Base-by-base conservation (phyloP, 2,888 invertebrate species). In the Drosophila testacea region DNA sequence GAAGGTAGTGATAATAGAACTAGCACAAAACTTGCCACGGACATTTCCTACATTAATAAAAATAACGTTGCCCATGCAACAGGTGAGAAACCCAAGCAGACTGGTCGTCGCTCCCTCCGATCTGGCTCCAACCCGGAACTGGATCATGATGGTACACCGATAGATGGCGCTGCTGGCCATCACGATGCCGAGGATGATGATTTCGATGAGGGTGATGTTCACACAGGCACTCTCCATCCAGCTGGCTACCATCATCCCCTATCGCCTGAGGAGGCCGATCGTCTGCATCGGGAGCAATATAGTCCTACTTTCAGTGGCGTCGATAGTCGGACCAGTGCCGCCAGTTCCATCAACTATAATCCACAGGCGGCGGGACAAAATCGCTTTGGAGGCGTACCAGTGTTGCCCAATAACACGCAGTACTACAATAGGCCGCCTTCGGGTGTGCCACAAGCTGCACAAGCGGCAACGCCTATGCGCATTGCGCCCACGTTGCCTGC, bases 1-100 rank as follows among this genome's bases (percentile, higher is more conserved):
- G 93, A 94, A 91, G 95, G 94, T 90, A 94, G 94, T 66, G 94
- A 94, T 88, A 94, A 94, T 81, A 94, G 94, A 90, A 94, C 75
- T 80, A 84, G 94, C 91, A 94, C 94, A 56, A 94, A 94, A 88
- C 93, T 94, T 47, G 94, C 95, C 73, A 94, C 93, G 92, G 95
- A 95, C 89, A 94, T 95, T 91, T 93, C 94, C 92, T 95, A 94
- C 90, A 91, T 95, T 77, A 91, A 92, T 92, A 91, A 90, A 89
- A 77, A 51, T 73, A 83, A 86, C 87, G 71, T 70, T 69, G 81
- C 82, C 79, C 79, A 82, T 52, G 76, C 65, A 73, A 86, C 88
- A 91, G 94, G 94, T 92, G 92, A 91, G 69, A 90, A 90, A 79
- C 94, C 95, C 22, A 94, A 94, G 70, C 95, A 95, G 89, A 91